Conservation (phyloP, 2,797 vertebrate species). For the Australoheros facetus region DNA sequence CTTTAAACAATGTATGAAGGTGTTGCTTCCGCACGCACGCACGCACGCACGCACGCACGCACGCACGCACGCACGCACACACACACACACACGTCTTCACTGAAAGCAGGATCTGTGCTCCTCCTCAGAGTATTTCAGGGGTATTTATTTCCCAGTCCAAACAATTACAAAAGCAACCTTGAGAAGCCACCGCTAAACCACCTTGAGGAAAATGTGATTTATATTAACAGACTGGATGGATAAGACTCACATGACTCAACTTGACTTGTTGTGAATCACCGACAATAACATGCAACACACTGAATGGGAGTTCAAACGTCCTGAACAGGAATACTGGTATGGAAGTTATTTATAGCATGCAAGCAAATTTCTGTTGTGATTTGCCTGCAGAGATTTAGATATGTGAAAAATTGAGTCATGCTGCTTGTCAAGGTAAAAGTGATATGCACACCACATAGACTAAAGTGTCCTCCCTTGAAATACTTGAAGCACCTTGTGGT, state of each 20-base stretch:
- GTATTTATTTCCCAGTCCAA: background rate
- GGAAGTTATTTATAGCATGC: slow-evolving; percentile 20
- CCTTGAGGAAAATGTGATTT: background rate
- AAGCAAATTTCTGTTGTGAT: slow-evolving; percentile 2
- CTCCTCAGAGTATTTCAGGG: background rate
- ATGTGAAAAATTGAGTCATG: background rate
- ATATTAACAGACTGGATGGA: background rate
- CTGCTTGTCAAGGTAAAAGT: slow-evolving; percentile 1
- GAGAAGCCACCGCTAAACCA: background rate
- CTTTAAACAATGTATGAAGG: slow-evolving; percentile 38
- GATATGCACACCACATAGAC: background rate
- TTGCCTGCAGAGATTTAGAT: slow-evolving; percentile 3
- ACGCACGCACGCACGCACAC: no score
- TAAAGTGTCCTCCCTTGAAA: background rate
- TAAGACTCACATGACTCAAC: background rate
- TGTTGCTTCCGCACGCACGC: no score
- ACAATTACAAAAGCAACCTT: background rate
- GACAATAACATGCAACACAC: slow-evolving; percentile 18
- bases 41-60: no score
- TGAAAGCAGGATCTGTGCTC: background rate
- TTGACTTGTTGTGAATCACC: slow-evolving; percentile 14
- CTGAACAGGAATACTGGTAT: background rate
- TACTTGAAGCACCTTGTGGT: background rate
- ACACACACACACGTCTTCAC: background rate
- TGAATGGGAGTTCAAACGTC: slow-evolving; percentile 3